Evolutionary conservation across 2,888 invertebrate genomes (phyloP).

Genomic region (Amphipyra berbera): DNA sequence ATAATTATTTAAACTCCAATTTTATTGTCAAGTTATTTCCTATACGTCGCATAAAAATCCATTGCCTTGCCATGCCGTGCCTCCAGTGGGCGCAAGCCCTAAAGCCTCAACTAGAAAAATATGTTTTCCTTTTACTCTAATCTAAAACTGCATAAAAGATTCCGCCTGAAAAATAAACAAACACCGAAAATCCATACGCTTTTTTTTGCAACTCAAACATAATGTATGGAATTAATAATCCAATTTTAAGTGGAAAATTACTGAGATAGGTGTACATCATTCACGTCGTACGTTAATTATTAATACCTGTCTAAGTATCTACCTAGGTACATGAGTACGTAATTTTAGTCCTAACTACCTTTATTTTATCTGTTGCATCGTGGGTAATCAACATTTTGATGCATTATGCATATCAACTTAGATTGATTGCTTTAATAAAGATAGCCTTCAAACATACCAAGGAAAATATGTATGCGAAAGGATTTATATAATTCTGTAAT

Average conservation of each 20-base stretch:
- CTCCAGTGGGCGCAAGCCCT: too few relatives aligned
- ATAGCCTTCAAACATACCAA: not conserved
- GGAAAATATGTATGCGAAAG: not conserved
- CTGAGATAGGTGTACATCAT: slow-evolving; percentile 9
- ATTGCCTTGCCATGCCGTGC: too few relatives aligned
- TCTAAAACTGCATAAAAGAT: too few relatives aligned
- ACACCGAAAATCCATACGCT: too few relatives aligned
- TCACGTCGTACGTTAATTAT: slow-evolving; percentile 23
- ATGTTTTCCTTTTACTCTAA: too few relatives aligned
- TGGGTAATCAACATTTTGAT: slow-evolving; percentile 31
- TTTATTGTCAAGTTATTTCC: too few relatives aligned
- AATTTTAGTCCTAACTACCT: slow-evolving; percentile 24
- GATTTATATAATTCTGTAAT: too few relatives aligned
- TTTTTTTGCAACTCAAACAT: slow-evolving; percentile 18
- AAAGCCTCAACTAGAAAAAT: too few relatives aligned
- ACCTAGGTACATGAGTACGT: slow-evolving; percentile 7
- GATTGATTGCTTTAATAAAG: slow-evolving; percentile 33
- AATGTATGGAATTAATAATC: slow-evolving; percentile 1
- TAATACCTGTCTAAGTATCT: not conserved
- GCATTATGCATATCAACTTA: slow-evolving; percentile 16
- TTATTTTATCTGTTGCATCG: slow-evolving; percentile 28
- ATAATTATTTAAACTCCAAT: too few relatives aligned
- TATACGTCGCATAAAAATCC: too few relatives aligned
- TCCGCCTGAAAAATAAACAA: too few relatives aligned
- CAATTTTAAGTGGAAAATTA: slow-evolving; percentile 29